These are phyloP conservation scores for Halcyon senegalensis DNA, from an alignment of 2,113 vertebrate species.

Conservation along the genomic window DNA sequence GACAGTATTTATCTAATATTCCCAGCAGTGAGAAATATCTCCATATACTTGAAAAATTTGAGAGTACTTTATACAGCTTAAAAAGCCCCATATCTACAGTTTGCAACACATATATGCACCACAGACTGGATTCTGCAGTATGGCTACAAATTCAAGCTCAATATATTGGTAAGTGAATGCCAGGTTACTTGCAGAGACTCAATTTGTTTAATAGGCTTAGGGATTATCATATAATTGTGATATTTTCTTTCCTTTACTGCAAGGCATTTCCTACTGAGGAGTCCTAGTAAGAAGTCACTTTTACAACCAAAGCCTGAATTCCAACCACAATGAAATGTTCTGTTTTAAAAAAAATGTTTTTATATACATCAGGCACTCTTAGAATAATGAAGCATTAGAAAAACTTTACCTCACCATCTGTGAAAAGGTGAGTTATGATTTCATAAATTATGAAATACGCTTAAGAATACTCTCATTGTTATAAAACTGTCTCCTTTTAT, in stretches of 20 bases:
- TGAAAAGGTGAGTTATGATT: slow-evolving; percentile 25
- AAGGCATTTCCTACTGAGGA: not conserved
- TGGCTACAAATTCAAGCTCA: not conserved
- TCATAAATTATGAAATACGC: slow-evolving; percentile 20
- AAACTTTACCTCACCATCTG: slow-evolving; percentile 42
- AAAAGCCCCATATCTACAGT: not conserved
- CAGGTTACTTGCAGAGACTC: not conserved
- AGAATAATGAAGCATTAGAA: slow-evolving; percentile 23
- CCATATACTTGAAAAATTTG: not conserved
- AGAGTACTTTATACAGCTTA: not conserved
- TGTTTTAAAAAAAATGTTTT: not conserved
- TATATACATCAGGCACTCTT: not conserved
- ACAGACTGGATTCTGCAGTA: not conserved
- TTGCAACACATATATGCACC: not conserved
- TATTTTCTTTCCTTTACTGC: not conserved
- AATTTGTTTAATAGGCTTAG: not conserved
- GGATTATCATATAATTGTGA: not conserved
- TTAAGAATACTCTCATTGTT: slow-evolving; percentile 10
- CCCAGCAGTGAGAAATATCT: not conserved
- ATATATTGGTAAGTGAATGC: not conserved
- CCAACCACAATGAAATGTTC: not conserved
- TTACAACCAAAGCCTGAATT: not conserved
- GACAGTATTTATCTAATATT: not conserved
- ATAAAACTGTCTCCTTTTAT: slow-evolving; percentile 36
- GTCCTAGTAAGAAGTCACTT: not conserved